Base-by-base conservation (phyloP, 1,140 invertebrate species). In the Drosophila quadrilineata region DNA sequence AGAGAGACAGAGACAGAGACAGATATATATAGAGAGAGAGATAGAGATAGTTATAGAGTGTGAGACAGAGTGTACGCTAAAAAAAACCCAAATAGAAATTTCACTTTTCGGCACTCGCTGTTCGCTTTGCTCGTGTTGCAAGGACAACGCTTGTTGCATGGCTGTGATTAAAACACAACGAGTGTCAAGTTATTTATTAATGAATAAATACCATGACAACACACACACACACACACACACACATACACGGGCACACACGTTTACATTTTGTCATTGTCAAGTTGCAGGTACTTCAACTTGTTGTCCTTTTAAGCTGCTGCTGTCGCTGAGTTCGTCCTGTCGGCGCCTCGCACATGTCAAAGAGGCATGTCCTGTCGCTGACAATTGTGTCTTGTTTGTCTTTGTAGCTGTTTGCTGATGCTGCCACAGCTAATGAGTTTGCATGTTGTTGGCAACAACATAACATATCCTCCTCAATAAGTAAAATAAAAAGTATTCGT, bases 131-230 rank as follows among this genome's bases (percentile, higher is more conserved):
- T n/a, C n/a, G n/a, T n/a, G n/a, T n/a, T n/a, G n/a, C n/a, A n/a
- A n/a, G n/a, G n/a, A n/a, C 17, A 19, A 36, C 19, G 41, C 28
- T 48, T 10, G 40, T 14, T 45, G 40, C 14, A 17, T 43, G 33
- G n/a, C 73, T 12, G 45, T 80, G 66, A 80, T 80, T 80, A 80
- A 82, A 72, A 72, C n/a, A n/a, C 71, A 72, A 72, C 64, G 67
- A 82, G 63, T 68, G 71, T 69, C 76, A 69, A 65, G 58, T 82
- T 82, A 82, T 82, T 82, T 82, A 82, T 82, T 82, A 82, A 82
- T 82, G 68, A 82, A 65, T 68, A 82, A 80, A 82, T 72, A 69
- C 50, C 22, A 75, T 40, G 17, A 40, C 31, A 53, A 24, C 4
- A 8, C 9, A 48, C 36, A 41, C 19, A 6, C 28, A 31, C 29